Conservation (phyloP, 2,113 vertebrate species). For the Delphinus delphis region DNA sequence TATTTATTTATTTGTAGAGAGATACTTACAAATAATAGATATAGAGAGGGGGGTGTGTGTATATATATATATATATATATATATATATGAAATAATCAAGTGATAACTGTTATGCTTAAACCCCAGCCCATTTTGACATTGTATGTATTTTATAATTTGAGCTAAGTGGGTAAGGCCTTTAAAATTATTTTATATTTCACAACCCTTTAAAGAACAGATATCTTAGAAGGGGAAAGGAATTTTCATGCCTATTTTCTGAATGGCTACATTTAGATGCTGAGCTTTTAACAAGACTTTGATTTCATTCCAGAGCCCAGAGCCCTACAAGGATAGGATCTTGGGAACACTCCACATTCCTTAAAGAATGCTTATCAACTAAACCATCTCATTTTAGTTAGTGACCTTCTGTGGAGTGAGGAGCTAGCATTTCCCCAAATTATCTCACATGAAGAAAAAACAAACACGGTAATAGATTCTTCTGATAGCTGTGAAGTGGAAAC, state of each 20-base stretch:
- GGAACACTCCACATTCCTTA: conserved; percentile 75
- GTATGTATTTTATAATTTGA: conserved; percentile 55
- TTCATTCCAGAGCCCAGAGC: conserved; percentile 76
- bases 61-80: not conserved
- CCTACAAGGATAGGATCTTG: conserved; percentile 75
- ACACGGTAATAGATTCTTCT: conserved; percentile 68
- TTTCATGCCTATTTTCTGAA: conserved; percentile 79
- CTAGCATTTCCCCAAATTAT: conserved; percentile 76
- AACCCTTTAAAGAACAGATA: conserved; percentile 67
- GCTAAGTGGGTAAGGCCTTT: conserved; percentile 56
- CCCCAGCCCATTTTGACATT: conserved; percentile 58
- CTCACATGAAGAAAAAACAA: conserved; percentile 75
- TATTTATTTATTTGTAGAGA: not conserved
- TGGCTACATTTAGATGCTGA: conserved; percentile 73
- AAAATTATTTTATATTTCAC: conserved; percentile 68
- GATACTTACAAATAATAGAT: not conserved
- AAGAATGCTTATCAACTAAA: conserved; percentile 75
- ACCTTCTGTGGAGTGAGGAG: conserved; percentile 72
- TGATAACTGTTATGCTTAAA: conserved; percentile 34
- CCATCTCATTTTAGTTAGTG: conserved; percentile 75
- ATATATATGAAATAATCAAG: conserved; percentile 7
- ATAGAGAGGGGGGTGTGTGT: not conserved
- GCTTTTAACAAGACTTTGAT: conserved; percentile 77
- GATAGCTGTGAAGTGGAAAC: conserved; percentile 70
- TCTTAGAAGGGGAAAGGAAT: conserved; percentile 50